Evolutionary conservation across 2,113 vertebrate species (phyloP).

Genomic region (Herpailurus yagouaroundi): DNA sequence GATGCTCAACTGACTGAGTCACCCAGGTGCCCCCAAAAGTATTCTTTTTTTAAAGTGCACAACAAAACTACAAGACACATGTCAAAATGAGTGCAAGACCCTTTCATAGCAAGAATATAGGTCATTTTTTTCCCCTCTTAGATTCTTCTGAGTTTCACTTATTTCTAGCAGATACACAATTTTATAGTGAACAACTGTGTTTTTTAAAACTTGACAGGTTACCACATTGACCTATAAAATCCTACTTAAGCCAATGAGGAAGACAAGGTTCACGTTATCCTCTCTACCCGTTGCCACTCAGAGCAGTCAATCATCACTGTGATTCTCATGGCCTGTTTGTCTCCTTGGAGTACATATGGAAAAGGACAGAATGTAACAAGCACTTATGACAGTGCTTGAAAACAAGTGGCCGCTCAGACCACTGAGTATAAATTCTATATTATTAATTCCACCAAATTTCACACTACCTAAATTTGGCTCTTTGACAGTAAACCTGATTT

Average conservation of each 20-base stretch:
- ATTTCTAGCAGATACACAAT: not conserved
- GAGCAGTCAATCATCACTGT: not conserved
- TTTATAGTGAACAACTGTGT: conserved; percentile 28
- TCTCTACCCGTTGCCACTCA: not conserved
- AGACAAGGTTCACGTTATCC: not conserved
- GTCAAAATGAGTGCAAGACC: not conserved
- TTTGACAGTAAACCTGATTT: not conserved
- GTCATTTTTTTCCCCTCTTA: not conserved
- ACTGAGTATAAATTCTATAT: not conserved
- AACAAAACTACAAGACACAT: conserved; percentile 9
- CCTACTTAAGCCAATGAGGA: not conserved
- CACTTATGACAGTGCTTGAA: not conserved
- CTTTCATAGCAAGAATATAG: not conserved
- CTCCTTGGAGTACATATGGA: not conserved
- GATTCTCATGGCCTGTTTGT: not conserved
- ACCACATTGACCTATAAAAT: not conserved
- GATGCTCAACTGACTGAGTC: too few relatives aligned
- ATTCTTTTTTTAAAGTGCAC: not conserved
- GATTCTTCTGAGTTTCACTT: not conserved
- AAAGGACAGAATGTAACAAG: not conserved
- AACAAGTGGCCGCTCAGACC: not conserved
- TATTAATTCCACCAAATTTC: not conserved
- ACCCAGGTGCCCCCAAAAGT: not conserved
- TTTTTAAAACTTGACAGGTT: not conserved
- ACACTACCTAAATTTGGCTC: not conserved